Evolutionary conservation across 2,113 vertebrate genomes (phyloP), one percentile per base, ranked within the genome.

Genomic region (Grammomys surdaster): DNA sequence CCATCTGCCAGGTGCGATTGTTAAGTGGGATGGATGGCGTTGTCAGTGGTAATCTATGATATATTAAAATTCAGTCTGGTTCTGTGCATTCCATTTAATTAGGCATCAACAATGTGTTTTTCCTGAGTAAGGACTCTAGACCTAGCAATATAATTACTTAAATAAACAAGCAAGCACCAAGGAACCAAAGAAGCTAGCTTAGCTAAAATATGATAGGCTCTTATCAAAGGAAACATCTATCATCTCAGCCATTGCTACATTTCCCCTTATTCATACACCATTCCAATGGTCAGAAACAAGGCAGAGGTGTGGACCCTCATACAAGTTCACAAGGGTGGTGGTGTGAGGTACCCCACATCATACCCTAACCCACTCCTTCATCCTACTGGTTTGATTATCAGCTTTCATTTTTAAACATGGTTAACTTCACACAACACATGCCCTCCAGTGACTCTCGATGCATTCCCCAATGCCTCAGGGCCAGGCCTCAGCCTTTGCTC

Each of bases 21-120:
- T 93, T 85, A 93, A 88, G 48, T 28, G 80, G 91, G 63, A 76
- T 85, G 76, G 56, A 80, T 88, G 89, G 67, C 24, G 69, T 40
- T 90, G 75, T 93, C 96, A 69, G 1, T 58, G 85, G 82, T 86
- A 77, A 96, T 93, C 81, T 70, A 77, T 58, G 67, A 89, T 60
- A 26, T 70, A 90, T 95, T 88, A 78, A 88, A 93, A 90, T 80
- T 88, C 80, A 84, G 63, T 60, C 95, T 76, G 43, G 73, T 70
- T 90, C 75, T 67, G 67, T 67, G 63, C 63, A n/a, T 84, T 97
- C 82, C 67, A 88, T 77, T 93, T 89, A 89, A 93, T 95, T 69
- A 81, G 85, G 69, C 54, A 70, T 91, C 92, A 91, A 84, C 84
- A 51, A 4, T 3, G 26, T 51, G 43, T 89, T 93, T 95, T 96